Percentiles rank a stretch among this genome's conserved stretches.
Conservation (phyloP, 1,140 invertebrate genomes). For the Drosophila parvula region DNA sequence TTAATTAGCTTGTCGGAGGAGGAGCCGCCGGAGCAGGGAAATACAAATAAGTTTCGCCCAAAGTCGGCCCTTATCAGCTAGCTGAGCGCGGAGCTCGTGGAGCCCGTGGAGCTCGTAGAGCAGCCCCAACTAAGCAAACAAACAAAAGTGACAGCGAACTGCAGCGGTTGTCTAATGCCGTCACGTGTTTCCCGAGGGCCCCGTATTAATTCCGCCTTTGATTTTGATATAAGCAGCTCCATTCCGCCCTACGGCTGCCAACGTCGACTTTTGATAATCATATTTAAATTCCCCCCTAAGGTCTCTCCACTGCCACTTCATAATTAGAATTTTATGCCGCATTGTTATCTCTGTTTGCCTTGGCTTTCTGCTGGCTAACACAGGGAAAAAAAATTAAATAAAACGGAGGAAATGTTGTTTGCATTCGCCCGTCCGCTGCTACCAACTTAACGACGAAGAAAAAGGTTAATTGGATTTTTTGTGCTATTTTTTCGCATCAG, state of each 20-base stretch:
- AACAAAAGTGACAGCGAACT: constrained; percentile 18
- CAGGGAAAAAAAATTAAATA: constrained; percentile 26
- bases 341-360: constrained; percentile 70
- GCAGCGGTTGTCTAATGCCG: constrained; percentile 30
- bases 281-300: constrained; percentile 19
- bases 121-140: constrained; percentile 5
- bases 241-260: not conserved
- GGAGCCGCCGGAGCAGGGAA: constrained; percentile 19
- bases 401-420: constrained; percentile 42
- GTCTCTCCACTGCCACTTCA: constrained; percentile 18
- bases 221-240: constrained; percentile 28
- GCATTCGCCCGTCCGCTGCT: constrained; percentile 47
- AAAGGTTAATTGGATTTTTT: constrained; percentile 72
- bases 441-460: constrained; percentile 50
- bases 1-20: constrained; percentile 70
- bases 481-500: constrained; percentile 21
- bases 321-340: constrained; percentile 75
- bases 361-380: constrained; percentile 42
- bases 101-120: not conserved
- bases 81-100: not conserved
- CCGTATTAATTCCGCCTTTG: constrained; percentile 22
- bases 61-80: constrained; percentile 37
- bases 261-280: constrained; percentile 21
- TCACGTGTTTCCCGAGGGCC: constrained; percentile 24
- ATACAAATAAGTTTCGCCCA: constrained; percentile 31